Percentiles rank a stretch among this genome's conserved stretches.
Conservation (phyloP, 2,888 invertebrate genomes). For the Drosophila mimica region DNA sequence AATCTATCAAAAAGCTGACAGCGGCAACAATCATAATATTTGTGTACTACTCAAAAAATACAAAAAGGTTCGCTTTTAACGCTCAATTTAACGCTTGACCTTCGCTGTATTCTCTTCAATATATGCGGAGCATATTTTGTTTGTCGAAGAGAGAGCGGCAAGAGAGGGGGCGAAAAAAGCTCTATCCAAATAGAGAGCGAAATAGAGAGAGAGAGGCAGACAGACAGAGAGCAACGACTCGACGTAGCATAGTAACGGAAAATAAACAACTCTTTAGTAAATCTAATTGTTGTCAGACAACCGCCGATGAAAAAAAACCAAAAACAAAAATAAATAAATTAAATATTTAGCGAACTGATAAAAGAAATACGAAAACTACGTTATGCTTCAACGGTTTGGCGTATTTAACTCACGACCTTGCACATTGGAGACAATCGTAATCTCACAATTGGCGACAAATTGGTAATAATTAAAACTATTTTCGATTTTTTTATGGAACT, state of each 20-base stretch:
- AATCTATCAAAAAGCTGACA: too few species aligned
- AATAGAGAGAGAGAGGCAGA: not conserved
- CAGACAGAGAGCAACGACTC: not conserved
- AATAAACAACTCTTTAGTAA: conserved; percentile 36
- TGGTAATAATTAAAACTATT: conserved; percentile 43
- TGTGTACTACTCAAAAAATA: not conserved
- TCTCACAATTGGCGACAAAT: not conserved
- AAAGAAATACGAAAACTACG: conserved; percentile 6
- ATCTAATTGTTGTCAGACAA: conserved; percentile 31
- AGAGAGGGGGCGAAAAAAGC: not conserved
- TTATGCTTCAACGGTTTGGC: conserved; percentile 41
- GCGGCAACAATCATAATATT: not conserved
- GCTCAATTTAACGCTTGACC: conserved; percentile 33
- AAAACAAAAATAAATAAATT: not conserved
- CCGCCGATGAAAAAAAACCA: conserved; percentile 22
- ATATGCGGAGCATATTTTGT: too few species aligned
- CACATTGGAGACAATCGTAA: not conserved
- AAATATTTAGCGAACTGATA: not conserved
- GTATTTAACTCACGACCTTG: conserved; percentile 16
- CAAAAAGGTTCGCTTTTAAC: conserved; percentile 2
- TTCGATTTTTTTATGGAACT: conserved; percentile 31
- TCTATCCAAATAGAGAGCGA: not conserved
- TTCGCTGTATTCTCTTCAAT: not conserved
- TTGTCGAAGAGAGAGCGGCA: not conserved
- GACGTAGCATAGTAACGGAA: conserved; percentile 45